These are phyloP conservation scores for Ctenopoma multispine DNA, from an alignment of 2,797 vertebrate species.

Conservation along the genomic window DNA sequence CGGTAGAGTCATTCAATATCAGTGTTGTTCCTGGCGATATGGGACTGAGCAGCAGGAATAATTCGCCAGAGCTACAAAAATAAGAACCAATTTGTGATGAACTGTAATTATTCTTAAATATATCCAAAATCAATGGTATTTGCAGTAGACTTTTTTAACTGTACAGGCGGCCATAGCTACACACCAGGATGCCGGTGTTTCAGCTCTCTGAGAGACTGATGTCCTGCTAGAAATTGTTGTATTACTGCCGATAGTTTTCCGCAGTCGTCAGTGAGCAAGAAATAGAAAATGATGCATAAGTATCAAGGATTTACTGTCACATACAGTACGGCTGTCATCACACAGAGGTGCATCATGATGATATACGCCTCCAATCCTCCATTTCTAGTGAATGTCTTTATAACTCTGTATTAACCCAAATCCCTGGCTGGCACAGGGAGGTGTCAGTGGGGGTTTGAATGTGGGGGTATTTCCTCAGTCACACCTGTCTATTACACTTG, in stretches of 20 bases:
- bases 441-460: constrained; percentile 54
- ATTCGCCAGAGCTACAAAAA: neutral
- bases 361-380: constrained; percentile 69
- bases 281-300: constrained; percentile 77
- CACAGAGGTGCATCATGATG: constrained; percentile 66
- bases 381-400: constrained; percentile 69
- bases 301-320: constrained; percentile 77
- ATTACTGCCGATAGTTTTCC: constrained; percentile 49
- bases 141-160: neutral
- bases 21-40: neutral
- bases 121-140: neutral
- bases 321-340: constrained; percentile 68
- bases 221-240: constrained; percentile 55
- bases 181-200: constrained; percentile 34
- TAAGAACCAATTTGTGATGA: neutral
- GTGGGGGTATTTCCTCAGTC: constrained; percentile 67
- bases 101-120: neutral
- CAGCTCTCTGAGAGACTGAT: constrained; percentile 60
- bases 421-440: constrained; percentile 65
- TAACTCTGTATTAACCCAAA: constrained; percentile 79
- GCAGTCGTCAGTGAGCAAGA: constrained; percentile 50
- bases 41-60: neutral
- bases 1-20: neutral
- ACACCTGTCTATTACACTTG: constrained; percentile 68
- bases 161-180: constrained; percentile 14